Conservation (phyloP, 2,797 vertebrate species). For the Lophura swinhoii region DNA sequence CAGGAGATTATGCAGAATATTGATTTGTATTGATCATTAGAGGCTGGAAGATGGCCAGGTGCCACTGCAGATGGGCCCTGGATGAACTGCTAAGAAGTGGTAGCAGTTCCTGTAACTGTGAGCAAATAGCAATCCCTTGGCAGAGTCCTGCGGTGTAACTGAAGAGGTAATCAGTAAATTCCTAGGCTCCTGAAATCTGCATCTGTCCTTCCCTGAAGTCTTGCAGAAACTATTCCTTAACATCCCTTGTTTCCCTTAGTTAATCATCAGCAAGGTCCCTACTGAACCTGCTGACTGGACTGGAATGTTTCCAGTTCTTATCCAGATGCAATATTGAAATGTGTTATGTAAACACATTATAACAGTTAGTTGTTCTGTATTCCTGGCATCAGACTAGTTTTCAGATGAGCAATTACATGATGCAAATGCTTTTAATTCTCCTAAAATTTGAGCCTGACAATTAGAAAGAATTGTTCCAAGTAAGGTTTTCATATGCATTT, state of each 20-base stretch:
- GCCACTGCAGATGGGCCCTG: not conserved
- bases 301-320: constrained; percentile 62
- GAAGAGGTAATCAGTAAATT: not conserved
- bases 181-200: not conserved
- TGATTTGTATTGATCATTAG: not conserved
- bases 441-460: not conserved
- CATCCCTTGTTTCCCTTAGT: not conserved
- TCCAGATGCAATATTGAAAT: constrained; percentile 28
- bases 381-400: not conserved
- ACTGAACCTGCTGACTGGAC: not conserved
- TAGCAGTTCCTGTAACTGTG: not conserved
- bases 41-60: not conserved
- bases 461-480: not conserved
- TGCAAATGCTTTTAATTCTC: not conserved
- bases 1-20: not conserved
- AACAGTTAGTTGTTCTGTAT: not conserved
- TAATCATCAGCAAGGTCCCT: constrained; percentile 4
- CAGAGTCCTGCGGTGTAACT: not conserved
- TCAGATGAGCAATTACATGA: not conserved
- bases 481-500: not conserved
- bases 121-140: not conserved
- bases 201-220: not conserved
- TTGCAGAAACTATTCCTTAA: not conserved
- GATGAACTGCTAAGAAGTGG: not conserved
- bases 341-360: not conserved